Conservation (phyloP, 1,140 invertebrate genomes). For the Trissolcus basalis region DNA sequence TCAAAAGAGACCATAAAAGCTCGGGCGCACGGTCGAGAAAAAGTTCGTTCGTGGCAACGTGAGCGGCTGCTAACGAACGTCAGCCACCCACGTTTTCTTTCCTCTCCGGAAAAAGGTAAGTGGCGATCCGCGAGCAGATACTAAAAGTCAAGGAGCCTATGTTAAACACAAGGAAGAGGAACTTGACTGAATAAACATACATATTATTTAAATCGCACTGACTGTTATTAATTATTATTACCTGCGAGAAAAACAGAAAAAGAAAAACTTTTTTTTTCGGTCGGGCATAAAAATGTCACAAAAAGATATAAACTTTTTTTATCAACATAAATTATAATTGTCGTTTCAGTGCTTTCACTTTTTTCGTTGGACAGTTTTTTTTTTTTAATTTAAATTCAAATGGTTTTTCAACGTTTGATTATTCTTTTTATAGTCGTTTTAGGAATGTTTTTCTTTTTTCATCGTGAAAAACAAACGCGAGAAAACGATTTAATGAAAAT, state of each 20-base stretch:
- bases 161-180: conserved; percentile 56
- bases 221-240: conserved; percentile 51
- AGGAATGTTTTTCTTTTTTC: too few relatives aligned
- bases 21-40: conserved; percentile 12
- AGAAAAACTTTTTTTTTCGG: conserved; percentile 44
- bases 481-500: too few relatives aligned
- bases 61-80: conserved; percentile 34
- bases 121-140: conserved; percentile 35
- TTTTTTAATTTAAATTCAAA: not conserved
- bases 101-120: conserved; percentile 40
- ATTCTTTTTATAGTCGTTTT: too few relatives aligned
- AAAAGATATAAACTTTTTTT: conserved; percentile 5
- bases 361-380: not conserved
- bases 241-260: conserved; percentile 46
- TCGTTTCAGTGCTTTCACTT: too few relatives aligned
- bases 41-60: conserved; percentile 32
- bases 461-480: too few relatives aligned
- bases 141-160: conserved; percentile 55
- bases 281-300: conserved; percentile 13
- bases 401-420: too few relatives aligned
- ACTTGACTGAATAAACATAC: conserved; percentile 42
- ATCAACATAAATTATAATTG: too few relatives aligned
- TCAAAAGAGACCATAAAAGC: conserved; percentile 41
- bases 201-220: conserved; percentile 55
- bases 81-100: conserved; percentile 49